phyloP scores from a whole-genome alignment of 2,888 invertebrate species.

The Drosophila diplacantha region DNA sequence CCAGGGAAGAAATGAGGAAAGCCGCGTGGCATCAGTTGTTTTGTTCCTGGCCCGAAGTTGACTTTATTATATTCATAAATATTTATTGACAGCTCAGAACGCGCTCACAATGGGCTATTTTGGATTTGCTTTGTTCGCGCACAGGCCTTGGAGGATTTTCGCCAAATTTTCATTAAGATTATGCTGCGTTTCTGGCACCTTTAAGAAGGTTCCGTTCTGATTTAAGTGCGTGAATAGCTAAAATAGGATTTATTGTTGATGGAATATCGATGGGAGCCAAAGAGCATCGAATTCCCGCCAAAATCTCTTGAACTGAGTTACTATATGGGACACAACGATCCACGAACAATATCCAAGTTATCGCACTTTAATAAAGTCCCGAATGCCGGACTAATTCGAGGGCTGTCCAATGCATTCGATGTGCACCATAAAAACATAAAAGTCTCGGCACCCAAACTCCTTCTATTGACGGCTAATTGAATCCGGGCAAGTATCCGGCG shows the following conservation, averaged over 20 bases:
- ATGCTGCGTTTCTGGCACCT: conserved; percentile 26
- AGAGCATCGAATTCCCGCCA: conserved; percentile 11
- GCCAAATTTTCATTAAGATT: conserved; percentile 41
- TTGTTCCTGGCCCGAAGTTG: conserved; percentile 47
- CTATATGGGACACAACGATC: background rate
- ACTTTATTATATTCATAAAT: conserved; percentile 68
- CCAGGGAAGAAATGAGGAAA: conserved; percentile 15
- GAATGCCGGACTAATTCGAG: conserved; percentile 46
- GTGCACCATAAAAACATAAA: conserved; percentile 61
- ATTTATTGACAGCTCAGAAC: conserved; percentile 63
- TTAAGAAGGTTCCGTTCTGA: conserved; percentile 3
- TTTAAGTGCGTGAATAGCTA: background rate
- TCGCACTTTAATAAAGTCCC: conserved; percentile 50
- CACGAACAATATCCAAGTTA: conserved; percentile 16
- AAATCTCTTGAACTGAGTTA: conserved; percentile 21
- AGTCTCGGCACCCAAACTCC: conserved; percentile 4
- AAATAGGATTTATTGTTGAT: conserved; percentile 11
- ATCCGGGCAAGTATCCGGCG: conserved; percentile 58
- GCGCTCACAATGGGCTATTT: conserved; percentile 25
- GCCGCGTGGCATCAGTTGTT: conserved; percentile 36
- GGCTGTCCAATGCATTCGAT: conserved; percentile 46
- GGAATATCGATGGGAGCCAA: background rate
- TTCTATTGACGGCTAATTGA: conserved; percentile 58
- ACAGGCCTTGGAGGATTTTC: conserved; percentile 23
- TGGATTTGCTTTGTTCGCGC: conserved; percentile 21